phyloP scores from a whole-genome alignment of 2,113 vertebrate genomes.

The Pygoscelis adeliae region DNA sequence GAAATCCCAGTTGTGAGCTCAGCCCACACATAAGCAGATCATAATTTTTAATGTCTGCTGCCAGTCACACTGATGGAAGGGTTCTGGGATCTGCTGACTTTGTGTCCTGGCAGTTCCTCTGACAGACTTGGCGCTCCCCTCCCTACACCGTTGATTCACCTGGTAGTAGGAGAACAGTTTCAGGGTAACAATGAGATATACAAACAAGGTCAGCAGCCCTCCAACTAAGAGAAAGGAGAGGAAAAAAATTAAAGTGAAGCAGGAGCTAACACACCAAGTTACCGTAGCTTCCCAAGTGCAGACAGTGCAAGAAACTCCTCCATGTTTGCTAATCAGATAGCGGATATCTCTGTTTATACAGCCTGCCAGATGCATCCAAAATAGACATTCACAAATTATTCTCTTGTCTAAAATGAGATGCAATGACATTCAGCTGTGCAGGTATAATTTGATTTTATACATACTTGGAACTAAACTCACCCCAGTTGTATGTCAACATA shows the following conservation, averaged over 20 bases:
- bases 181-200: constrained; percentile 16
- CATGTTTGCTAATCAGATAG: background rate
- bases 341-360: background rate
- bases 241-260: background rate
- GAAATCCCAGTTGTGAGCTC: background rate
- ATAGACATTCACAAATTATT: background rate
- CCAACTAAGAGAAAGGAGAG: constrained; percentile 7
- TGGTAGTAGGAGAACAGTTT: constrained; percentile 57
- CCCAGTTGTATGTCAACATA: background rate
- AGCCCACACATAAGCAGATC: background rate
- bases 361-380: background rate
- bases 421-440: background rate
- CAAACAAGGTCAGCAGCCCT: constrained; percentile 38
- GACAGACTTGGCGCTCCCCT: background rate
- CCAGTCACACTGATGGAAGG: fast-evolving
- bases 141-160: constrained; percentile 42
- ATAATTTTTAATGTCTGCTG: background rate
- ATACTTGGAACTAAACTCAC: background rate
- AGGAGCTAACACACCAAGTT: background rate
- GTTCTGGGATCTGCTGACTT: background rate
- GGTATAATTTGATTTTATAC: background rate
- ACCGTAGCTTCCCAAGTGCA: background rate
- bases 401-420: background rate
- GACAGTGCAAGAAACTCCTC: background rate
- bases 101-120: background rate